A percentile compares a stretch with the other conserved stretches of the same genome.
phyloP scores from a whole-genome alignment of 2,113 vertebrate genomes.

The Hassar affinis region DNA sequence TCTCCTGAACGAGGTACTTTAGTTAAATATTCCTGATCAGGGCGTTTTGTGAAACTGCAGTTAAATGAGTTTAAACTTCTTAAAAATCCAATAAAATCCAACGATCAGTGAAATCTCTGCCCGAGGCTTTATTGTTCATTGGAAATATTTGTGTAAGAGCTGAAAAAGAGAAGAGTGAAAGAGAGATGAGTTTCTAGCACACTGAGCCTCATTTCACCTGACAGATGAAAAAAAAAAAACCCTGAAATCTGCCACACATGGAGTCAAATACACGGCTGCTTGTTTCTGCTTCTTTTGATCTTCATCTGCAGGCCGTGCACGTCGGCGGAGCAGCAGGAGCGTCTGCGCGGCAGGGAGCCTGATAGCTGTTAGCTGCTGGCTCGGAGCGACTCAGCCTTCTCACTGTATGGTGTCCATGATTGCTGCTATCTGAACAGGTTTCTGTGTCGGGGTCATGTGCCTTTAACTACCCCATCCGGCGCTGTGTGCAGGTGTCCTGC shows the following conservation, averaged over 20 bases:
- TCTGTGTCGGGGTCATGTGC: conserved; percentile 7
- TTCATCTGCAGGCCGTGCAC: conserved; percentile 24
- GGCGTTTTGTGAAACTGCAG: neutral
- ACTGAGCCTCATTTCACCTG: neutral
- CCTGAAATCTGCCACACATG: conserved; percentile 9
- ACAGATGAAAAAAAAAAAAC: neutral
- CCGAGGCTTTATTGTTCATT: neutral
- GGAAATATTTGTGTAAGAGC: neutral
- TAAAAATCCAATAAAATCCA: conserved; percentile 10
- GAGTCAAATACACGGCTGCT: neutral
- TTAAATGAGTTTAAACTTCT: neutral
- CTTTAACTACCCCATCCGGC: conserved; percentile 15
- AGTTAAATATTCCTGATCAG: neutral
- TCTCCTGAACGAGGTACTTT: neutral
- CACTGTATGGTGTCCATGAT: conserved; percentile 30
- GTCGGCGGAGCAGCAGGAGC: conserved; percentile 10
- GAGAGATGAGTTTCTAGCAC: neutral
- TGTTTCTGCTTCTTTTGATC: neutral
- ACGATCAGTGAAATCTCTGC: neutral
- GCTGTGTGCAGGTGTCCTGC: neutral
- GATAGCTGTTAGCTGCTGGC: conserved; percentile 24
- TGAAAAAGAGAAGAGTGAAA: neutral
- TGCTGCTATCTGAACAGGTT: conserved; percentile 54
- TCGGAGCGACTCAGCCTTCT: conserved; percentile 8
- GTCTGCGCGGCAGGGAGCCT: conserved; percentile 7